A percentile compares a stretch with the other conserved stretches of the same genome.
These are phyloP conservation scores for Cydia fagiglandana DNA, from an alignment of 1,140 invertebrate species.

Conservation along the genomic window DNA sequence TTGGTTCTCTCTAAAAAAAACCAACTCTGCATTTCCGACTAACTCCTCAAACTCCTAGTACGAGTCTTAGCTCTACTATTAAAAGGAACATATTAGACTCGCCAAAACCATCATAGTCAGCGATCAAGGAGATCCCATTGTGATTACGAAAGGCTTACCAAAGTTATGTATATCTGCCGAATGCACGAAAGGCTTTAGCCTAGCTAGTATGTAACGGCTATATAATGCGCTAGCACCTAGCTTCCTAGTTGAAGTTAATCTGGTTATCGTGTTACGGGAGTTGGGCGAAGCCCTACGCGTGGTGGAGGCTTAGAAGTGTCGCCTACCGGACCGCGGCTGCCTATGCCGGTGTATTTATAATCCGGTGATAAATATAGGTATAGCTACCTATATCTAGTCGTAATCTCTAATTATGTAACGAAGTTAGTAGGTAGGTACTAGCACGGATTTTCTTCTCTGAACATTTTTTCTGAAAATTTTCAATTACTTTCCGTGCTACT, in stretches of 20 bases:
- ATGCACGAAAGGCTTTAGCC: not conserved
- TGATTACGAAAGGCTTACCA: not conserved
- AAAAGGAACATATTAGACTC: no score
- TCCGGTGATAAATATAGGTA: not conserved
- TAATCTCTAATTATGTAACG: not conserved
- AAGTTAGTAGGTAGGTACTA: not conserved
- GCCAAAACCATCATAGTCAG: no score
- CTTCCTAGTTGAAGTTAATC: constrained; percentile 50
- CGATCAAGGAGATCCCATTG: no score
- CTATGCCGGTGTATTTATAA: not conserved
- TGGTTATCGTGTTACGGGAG: constrained; percentile 62
- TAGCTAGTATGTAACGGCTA: not conserved
- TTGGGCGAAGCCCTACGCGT: constrained; percentile 49
- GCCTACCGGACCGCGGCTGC: not conserved
- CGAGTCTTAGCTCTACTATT: no score
- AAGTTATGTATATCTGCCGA: not conserved
- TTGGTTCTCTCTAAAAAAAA: no score
- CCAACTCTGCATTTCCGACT: no score
- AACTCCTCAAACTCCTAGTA: no score
- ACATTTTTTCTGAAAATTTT: no score
- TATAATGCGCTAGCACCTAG: constrained; percentile 1
- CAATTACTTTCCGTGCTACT: no score
- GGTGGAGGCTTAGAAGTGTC: constrained; percentile 45
- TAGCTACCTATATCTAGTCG: not conserved
- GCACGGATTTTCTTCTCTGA: not conserved